Evolutionary conservation across 2,797 vertebrate genomes (phyloP), one percentile per base, ranked within the genome.

Genomic region (Varecia variegata): DNA sequence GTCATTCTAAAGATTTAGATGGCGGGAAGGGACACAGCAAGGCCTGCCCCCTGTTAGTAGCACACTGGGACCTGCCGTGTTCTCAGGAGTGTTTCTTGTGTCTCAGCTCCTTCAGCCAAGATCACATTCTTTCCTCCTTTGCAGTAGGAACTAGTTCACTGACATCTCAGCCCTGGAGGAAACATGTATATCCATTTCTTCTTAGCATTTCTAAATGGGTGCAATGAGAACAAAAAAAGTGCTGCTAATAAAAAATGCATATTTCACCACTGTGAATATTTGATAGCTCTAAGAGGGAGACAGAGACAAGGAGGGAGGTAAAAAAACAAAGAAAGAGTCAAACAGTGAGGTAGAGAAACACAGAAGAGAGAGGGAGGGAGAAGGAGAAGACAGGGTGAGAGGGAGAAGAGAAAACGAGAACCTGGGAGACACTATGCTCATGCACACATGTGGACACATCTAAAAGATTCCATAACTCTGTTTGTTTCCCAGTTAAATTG

Each of bases 401-500:
- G 4, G 25, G 25, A 60, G 8, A 8, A 35, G 30, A 27, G 27
- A 70, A 25, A 81, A 79, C 2, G 68, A 47, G 43, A 70, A 56
- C 38, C 45, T n/a, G 32, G 74, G 40, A 86, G 47, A 47, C 8
- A 50, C 47, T 47, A 35, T 88, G 73, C 32, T 77, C 90, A 27
- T 73, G 67, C 40, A 67, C 8, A 90, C 14, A 77, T 27, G 23
- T 81, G 89, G 77, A 35, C 20, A 79, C 50, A 82, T 93, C 93
- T 95, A 83, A 96, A 80, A 88, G 77, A 89, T 88, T 74, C 96
- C 85, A 90, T 43, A 88, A 80, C 52, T 88, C 82, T 95, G 90
- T 81, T 93, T 94, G 92, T 86, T 95, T 97, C 81, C 45, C 70
- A 83, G 92, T 68, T 85, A 96, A 82, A 95, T 85, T 80, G 85